These are phyloP conservation scores for Drosophila sproati DNA, from an alignment of 1,140 invertebrate genomes.

Conservation along the genomic window DNA sequence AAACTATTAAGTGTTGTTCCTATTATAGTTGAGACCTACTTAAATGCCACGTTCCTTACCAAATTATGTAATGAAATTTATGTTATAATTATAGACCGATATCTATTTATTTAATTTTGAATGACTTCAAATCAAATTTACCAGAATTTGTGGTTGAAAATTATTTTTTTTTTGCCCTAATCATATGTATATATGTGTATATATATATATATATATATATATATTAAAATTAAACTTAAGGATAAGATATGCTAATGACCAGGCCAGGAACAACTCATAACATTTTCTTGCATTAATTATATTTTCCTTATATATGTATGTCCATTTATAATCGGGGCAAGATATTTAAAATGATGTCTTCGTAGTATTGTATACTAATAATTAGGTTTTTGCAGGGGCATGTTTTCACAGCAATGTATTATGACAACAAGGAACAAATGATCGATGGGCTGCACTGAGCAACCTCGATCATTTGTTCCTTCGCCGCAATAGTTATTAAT, in stretches of 20 bases:
- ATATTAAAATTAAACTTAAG: conserved; percentile 5
- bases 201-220: not conserved
- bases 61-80: not conserved
- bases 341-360: not conserved
- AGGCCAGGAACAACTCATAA: too few species aligned
- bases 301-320: too few species aligned
- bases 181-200: conserved; percentile 7
- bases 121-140: not conserved
- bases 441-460: conserved; percentile 5
- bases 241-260: not conserved
- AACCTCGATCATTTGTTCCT: conserved; percentile 12
- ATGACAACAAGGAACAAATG: conserved; percentile 6
- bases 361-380: conserved; percentile 7
- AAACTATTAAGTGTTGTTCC: not conserved
- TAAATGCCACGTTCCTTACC: not conserved
- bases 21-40: not conserved
- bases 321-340: not conserved
- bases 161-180: not conserved
- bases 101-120: not conserved
- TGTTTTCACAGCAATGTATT: not conserved
- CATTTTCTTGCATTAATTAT: too few species aligned
- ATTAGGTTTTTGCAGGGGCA: not conserved
- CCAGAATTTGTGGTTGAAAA: conserved; percentile 3
- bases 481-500: not conserved
- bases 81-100: not conserved